Percentiles rank a stretch among this genome's conserved stretches.
These are phyloP conservation scores for Drosophila pseudotakahashii DNA, from an alignment of 2,888 invertebrate genomes.

Conservation along the genomic window DNA sequence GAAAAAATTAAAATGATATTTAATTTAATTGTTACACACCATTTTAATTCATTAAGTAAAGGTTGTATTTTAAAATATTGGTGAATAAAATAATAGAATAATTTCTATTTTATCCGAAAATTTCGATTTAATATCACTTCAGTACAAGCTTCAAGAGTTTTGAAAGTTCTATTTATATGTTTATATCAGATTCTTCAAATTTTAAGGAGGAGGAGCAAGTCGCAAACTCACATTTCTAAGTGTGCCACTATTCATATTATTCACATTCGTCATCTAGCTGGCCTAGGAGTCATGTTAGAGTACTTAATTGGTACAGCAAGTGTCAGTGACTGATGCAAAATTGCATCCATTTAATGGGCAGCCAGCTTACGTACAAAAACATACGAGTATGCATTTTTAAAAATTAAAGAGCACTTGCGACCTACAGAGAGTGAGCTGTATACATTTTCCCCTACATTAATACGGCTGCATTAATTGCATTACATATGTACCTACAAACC, in stretches of 20 bases:
- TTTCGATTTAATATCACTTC: too few relatives aligned
- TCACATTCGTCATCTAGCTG: neutral
- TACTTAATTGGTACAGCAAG: constrained; percentile 12
- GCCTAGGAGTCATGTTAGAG: constrained; percentile 7
- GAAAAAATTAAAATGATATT: neutral
- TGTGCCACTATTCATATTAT: neutral
- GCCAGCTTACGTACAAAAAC: neutral
- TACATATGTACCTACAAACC: constrained; percentile 27
- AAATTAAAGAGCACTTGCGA: constrained; percentile 24
- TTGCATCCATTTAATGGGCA: neutral
- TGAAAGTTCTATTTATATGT: too few relatives aligned
- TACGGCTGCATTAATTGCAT: constrained; percentile 47
- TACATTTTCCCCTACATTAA: constrained; percentile 24
- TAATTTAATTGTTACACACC: too few relatives aligned
- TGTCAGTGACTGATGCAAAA: constrained; percentile 14
- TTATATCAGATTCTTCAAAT: too few relatives aligned
- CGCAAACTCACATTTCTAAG: neutral
- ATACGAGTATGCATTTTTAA: constrained; percentile 1
- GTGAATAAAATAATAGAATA: too few relatives aligned
- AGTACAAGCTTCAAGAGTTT: too few relatives aligned
- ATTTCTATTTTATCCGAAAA: too few relatives aligned
- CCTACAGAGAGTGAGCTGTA: constrained; percentile 23
- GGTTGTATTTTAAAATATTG: too few relatives aligned
- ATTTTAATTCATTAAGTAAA: too few relatives aligned
- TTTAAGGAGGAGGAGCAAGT: neutral